Base-by-base conservation (phyloP, 2,797 vertebrate species). In the Hafferia zeledoni region DNA sequence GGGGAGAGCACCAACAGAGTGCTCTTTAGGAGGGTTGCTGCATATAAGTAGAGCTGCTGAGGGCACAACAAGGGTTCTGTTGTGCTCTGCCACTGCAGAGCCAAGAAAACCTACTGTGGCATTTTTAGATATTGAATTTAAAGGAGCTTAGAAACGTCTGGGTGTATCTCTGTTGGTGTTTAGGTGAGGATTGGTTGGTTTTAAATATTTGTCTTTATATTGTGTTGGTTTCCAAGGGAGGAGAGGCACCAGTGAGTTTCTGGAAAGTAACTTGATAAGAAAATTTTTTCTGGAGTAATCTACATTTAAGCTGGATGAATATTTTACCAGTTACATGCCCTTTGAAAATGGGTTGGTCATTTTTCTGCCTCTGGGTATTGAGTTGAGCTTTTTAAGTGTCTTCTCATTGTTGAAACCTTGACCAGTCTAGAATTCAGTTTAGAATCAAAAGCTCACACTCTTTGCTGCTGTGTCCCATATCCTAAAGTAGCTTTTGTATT, bases 1-100 rank as follows among this genome's bases (percentile, higher is more conserved):
- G 93, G 92, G 87, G 87, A 95, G 74, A 85, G 33, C 93, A 90
- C 87, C 94, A 96, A 96, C 91, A 96, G 96, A 96, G 94, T 90
- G 72, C 87, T 89, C 96, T 97, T 97, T 96, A 94, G 94, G 94
- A 96, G 94, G 30, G 72, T 17, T 86, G 52, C 88, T 90, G 76
- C 86, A 84, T 93, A 90, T 96, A 96, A 97, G 93, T 80, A 67
- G 52, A 4, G 83, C 89, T 92, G 94, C 89, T 0, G 86, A 68
- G 65, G 69, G 77, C 68, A 63, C n/a, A 92, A 97, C 95, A 97
- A 96, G 96, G 96, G 46, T 89, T 53, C 90, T 52, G 67, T 97
- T 97, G 97, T 97, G 83, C 91, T 82, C 86, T 47, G 49, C 68
- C 63, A 13, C 43, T 47, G 79, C 91, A 90, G 92, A 95, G 96